Base-by-base conservation (phyloP, 2,888 invertebrate species). In the Lochmaea capreae region DNA sequence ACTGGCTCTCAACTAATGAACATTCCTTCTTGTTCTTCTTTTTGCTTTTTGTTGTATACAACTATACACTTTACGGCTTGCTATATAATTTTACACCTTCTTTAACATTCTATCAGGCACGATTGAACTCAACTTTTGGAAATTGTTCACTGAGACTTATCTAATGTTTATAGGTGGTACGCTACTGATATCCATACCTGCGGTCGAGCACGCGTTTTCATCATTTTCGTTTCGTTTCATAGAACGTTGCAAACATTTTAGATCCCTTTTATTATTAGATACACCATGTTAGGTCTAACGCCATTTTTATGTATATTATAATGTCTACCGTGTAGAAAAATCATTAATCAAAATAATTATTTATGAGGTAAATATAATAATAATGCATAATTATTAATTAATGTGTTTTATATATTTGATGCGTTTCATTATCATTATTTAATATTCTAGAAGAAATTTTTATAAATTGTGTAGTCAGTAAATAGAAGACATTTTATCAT, bases 1-100 rank as follows among this genome's bases (percentile, higher is more conserved):
- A 61, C 81, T 82, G 81, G 82, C 78, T 77, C 68, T 67, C 75
- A 61, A 61, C 81, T 82, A 81, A 82, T 82, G 81, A 80, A 81
- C 81, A 82, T 82, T 82, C 82, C 79, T 79, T 73, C 33, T 33
- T 61, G 39, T 14, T 26, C 43, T 67, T 54, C 54, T 52, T 54
- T 42, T 39, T 26, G 57, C 67, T 22, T 42, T 22, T 18, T 18
- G 14, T 39, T 57, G 26, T 67, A 42, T 42, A 42, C 16, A n/a
- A n/a, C 22, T 22, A 22, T 22, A 22, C 22, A 22, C 22, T 22
- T 22, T 22, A 22, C 22, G 1, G 22, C 33, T 33, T 33, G 33
- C 33, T 33, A 33, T 33, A 5, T 33, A 65, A 14, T 18, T 65
- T 65, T 49, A 63, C 26, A 26, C 49, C 16, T n/a, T 22, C 1